Evolutionary conservation across 2,888 invertebrate species (phyloP), one percentile per base, ranked within the genome.

Genomic region (Camponotus fellah): DNA sequence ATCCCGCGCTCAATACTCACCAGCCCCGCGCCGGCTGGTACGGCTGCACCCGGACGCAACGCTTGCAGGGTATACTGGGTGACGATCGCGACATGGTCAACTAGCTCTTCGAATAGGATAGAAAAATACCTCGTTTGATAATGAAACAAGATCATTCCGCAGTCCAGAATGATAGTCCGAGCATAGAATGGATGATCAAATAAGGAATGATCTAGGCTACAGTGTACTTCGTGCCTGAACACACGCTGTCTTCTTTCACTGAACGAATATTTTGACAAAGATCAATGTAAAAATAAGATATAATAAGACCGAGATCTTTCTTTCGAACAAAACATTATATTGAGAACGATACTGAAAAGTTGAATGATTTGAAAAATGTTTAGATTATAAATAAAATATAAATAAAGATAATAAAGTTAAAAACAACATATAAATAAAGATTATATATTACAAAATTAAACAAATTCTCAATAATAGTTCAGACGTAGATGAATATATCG

Each of bases 1-100:
- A 86, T 87, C 79, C 83, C 80, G 82, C 90, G 89, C 85, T 90
- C 90, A 88, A 90, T 90, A 89, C 90, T 89, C 87, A 89, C 85
- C 86, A 77, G 85, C 83, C 80, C 82, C 83, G 89, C 89, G 84
- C 88, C 85, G 88, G 85, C 85, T 90, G 88, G 89, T 89, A 89
- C 90, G 87, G 80, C 83, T 86, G 84, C 86, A 84, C 84, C 79
- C 79, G 64, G 83, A 85, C 84, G 79, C 79, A 83, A 80, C 65
- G 72, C 81, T 40, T 84, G 80, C 83, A 83, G 79, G 71, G 49
- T 80, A 71, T 77, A 69, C 77, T 68, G 79, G 68, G 68, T 83
- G 77, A 76, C 77, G 53, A 64, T 82, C 66, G 82, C 69, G 65
- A 68, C 82, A 60, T 58, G 60, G 60, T 80, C 56, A 79, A 71